Conservation (phyloP, 2,113 vertebrate species). For the Hepsetus odoe region DNA sequence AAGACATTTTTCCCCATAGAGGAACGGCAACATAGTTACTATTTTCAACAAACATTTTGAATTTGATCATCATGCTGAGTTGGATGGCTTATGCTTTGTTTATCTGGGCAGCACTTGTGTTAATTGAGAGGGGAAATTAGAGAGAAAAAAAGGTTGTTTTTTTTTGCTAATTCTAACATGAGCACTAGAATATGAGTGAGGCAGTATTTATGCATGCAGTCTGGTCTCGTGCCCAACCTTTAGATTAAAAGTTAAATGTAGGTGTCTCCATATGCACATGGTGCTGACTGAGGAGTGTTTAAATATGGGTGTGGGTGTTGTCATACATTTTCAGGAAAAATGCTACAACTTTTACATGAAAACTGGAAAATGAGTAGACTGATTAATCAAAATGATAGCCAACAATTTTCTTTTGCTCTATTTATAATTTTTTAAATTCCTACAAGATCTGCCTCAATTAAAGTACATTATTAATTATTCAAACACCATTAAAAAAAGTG, state of each 20-base stretch:
- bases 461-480: too few relatives aligned
- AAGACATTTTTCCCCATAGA: constrained; percentile 26
- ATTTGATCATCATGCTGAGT: neutral
- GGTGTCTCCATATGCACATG: constrained; percentile 17
- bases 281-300: too few relatives aligned
- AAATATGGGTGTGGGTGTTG: too few relatives aligned
- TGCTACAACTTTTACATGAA: too few relatives aligned
- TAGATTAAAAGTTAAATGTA: constrained; percentile 51
- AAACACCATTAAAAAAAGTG: too few relatives aligned
- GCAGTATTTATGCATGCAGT: constrained; percentile 5
- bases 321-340: too few relatives aligned
- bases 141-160: constrained; percentile 8
- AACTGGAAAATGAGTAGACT: too few relatives aligned
- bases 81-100: constrained; percentile 5
- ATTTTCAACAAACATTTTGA: neutral
- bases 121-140: neutral
- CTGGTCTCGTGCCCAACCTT: constrained; percentile 45
- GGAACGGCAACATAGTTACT: constrained; percentile 18
- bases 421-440: too few relatives aligned
- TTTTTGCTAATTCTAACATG: neutral
- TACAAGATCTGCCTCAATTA: too few relatives aligned
- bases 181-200: neutral
- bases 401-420: too few relatives aligned
- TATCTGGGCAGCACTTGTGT: neutral
- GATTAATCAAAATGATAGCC: too few relatives aligned